phyloP scores from a whole-genome alignment of 2,888 invertebrate genomes.

The Cerceris rybyensis region DNA sequence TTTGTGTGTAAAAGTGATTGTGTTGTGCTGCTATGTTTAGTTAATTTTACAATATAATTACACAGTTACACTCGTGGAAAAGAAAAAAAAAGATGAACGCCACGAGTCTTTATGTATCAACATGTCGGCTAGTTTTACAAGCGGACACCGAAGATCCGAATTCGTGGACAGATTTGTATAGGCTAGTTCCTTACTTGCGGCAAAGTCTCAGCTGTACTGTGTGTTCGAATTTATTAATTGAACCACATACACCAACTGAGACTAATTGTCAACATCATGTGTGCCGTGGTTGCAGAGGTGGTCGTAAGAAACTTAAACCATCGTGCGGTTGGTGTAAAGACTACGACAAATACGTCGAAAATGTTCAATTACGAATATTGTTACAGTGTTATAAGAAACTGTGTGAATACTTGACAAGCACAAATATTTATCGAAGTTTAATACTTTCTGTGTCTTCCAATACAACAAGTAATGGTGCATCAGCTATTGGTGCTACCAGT shows the following conservation, averaged over 20 bases:
- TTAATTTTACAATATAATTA: conserved; percentile 45
- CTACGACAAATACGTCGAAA: conserved; percentile 91
- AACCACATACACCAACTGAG: conserved; percentile 91
- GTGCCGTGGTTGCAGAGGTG: conserved; percentile 92
- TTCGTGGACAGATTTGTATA: conserved; percentile 91
- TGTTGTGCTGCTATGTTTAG: conserved; percentile 67
- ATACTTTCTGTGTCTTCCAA: conserved; percentile 82
- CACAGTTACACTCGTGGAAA: conserved; percentile 20
- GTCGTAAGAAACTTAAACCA: conserved; percentile 92
- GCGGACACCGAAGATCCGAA: conserved; percentile 88
- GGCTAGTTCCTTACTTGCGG: conserved; percentile 91
- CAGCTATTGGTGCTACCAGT: conserved; percentile 83
- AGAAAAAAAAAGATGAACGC: conserved; percentile 86
- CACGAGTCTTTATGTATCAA: conserved; percentile 91
- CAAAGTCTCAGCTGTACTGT: conserved; percentile 95
- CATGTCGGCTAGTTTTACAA: conserved; percentile 90
- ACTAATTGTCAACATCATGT: conserved; percentile 94
- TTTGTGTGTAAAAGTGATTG: conserved; percentile 74
- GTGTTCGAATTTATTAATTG: conserved; percentile 91
- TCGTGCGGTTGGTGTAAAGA: conserved; percentile 93
- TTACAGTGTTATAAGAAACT: conserved; percentile 94
- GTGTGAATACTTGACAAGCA: conserved; percentile 91
- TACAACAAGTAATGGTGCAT: conserved; percentile 83
- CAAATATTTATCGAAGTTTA: conserved; percentile 87
- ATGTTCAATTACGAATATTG: conserved; percentile 90